A percentile compares a stretch with the other conserved stretches of the same genome.
Evolutionary conservation across 2,888 invertebrate species (phyloP).

Genomic region (Caenorhabditis imperialis): DNA sequence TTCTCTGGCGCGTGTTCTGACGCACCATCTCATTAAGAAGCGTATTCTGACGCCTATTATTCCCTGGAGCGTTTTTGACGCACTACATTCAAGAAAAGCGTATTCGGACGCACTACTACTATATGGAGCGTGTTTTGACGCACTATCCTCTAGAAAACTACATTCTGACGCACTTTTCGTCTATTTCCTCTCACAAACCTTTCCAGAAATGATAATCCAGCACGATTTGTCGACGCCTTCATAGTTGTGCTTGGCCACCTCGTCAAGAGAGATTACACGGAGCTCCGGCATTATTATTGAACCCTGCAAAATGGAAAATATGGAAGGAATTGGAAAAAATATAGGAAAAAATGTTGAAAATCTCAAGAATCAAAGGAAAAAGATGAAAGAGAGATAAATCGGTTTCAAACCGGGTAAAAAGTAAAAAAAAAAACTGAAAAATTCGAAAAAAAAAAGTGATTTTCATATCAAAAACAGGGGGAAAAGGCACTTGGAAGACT

Average conservation of each 20-base stretch:
- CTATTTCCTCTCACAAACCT: too few species aligned
- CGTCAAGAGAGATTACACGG: conserved; percentile 59
- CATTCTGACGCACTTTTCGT: neutral
- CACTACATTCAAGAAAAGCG: too few species aligned
- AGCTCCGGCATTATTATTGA: conserved; percentile 43
- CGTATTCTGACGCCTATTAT: too few species aligned
- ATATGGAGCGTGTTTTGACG: too few species aligned
- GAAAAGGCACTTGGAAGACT: conserved; percentile 24
- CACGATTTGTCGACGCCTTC: conserved; percentile 52
- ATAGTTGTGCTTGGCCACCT: conserved; percentile 69
- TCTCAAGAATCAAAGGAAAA: neutral
- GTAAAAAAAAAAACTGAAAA: conserved; percentile 1
- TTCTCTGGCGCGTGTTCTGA: too few species aligned
- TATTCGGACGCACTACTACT: too few species aligned
- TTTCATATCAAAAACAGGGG: neutral
- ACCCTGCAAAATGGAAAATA: conserved; percentile 10
- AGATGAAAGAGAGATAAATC: too few species aligned
- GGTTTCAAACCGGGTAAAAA: neutral
- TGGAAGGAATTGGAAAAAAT: neutral
- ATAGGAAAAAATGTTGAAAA: neutral
- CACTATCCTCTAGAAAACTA: too few species aligned
- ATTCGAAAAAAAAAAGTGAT: conserved; percentile 5
- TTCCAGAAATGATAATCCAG: conserved; percentile 73
- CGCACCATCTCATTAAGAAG: too few species aligned
- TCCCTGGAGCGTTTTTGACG: too few species aligned